phyloP scores from a whole-genome alignment of 2,888 invertebrate species.

The Brachyptera risi region DNA sequence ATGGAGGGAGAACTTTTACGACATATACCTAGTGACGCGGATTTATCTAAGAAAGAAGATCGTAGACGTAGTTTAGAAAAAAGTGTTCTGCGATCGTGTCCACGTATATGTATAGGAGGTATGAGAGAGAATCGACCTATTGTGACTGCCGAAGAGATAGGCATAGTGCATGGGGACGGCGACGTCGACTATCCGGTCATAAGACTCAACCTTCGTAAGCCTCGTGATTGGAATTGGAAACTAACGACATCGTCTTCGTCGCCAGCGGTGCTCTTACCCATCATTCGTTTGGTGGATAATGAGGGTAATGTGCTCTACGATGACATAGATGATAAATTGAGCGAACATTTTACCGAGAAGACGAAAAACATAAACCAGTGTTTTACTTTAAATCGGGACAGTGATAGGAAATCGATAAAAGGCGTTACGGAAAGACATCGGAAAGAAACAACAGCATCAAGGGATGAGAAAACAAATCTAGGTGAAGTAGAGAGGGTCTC shows the following conservation, averaged over 20 bases:
- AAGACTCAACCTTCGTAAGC: constrained; percentile 58
- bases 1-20: no score
- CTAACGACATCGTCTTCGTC: constrained; percentile 45
- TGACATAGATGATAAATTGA: background rate
- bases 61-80: background rate
- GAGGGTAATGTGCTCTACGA: constrained; percentile 47
- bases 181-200: constrained; percentile 50
- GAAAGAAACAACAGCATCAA: background rate
- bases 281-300: constrained; percentile 50
- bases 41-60: background rate
- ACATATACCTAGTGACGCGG: no score
- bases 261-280: constrained; percentile 20
- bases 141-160: constrained; percentile 14
- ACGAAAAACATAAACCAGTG: background rate
- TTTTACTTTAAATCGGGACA: background rate
- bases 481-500: background rate
- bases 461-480: background rate
- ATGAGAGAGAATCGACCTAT: constrained; percentile 1
- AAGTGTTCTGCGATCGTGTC: background rate
- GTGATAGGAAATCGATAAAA: background rate
- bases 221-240: constrained; percentile 60
- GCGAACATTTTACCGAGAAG: background rate
- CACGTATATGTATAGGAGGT: constrained; percentile 15
- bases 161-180: background rate
- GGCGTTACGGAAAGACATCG: background rate